Evolutionary conservation across 2,888 invertebrate species (phyloP), one percentile per base, ranked within the genome.

Genomic region (Camptogramma bilineatum): DNA sequence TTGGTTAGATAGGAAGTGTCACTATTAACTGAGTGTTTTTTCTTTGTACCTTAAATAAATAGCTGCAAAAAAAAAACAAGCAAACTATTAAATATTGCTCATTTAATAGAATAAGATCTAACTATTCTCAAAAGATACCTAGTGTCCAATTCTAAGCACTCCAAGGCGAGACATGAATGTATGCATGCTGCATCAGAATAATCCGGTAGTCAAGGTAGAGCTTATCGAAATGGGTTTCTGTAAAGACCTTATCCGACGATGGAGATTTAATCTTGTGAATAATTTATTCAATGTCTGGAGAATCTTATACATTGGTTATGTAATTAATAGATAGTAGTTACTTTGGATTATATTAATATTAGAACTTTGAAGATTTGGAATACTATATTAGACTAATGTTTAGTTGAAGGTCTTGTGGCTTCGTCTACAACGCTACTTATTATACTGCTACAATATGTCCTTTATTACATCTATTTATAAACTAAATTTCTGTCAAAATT

Each of bases 161-260:
- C 51, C 9, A 31, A 31, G 50, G 34, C 8, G 28, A 13, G 13
- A 39, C 39, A 44, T 44, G 24, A 44, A 46, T 54, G 21, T 55
- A 48, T 60, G 53, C 47, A 60, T 24, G 34, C 39, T 48, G 48
- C 42, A 57, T 54, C 24, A 2, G 31, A 44, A 48, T 47, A 39
- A 60, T 46, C 31, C 47, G 52, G 39, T 24, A 48, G 47, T 53
- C 19, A 60, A 24, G 34, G 34, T 24, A 24, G 21, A 46, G 52
- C 56, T 63, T 52, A 63, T 57, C 62, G 48, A 57, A 62, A 57
- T 63, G 52, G 47, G 48, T 57, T 62, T 58, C 42, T 28, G 46
- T 28, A 46, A 63, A 28, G 21, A 53, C 50, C 24, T 28, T 46
- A 54, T 64, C 58, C 44, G 44, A 50, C 17, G 52, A 52, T 34